These are phyloP conservation scores for Brachypteracias leptosomus DNA, from an alignment of 2,113 vertebrate genomes.

Conservation along the genomic window DNA sequence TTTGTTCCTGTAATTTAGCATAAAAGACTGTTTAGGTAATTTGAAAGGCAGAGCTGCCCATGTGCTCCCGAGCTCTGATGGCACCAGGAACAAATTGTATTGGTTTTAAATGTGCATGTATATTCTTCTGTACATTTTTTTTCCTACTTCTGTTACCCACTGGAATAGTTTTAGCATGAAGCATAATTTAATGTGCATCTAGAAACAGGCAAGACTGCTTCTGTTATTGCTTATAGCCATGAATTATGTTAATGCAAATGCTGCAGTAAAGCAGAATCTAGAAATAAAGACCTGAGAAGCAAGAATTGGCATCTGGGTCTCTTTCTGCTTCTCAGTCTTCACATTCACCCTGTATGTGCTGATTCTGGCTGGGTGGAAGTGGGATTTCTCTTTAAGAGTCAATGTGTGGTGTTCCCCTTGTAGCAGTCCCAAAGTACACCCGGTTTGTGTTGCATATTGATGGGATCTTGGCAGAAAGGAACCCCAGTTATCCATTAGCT, in stretches of 20 bases:
- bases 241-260: not conserved
- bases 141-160: not conserved
- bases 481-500: not conserved
- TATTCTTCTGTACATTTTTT: not conserved
- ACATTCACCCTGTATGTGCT: not conserved
- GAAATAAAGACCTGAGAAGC: not conserved
- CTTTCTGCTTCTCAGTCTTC: not conserved
- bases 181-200: not conserved
- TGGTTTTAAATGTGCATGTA: not conserved
- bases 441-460: not conserved
- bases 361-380: not conserved
- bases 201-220: conserved; percentile 12
- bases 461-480: not conserved
- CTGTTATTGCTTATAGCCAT: not conserved
- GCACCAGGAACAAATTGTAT: not conserved
- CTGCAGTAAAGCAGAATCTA: not conserved
- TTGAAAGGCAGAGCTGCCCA: not conserved
- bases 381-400: not conserved
- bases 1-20: not conserved
- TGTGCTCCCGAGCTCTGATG: not conserved
- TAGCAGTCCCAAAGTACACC: not conserved
- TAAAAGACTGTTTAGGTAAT: not conserved
- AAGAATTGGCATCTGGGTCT: not conserved
- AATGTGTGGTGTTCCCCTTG: not conserved
- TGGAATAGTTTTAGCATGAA: not conserved